Conservation (phyloP, 2,113 vertebrate genomes). For the Aptenodytes patagonicus region DNA sequence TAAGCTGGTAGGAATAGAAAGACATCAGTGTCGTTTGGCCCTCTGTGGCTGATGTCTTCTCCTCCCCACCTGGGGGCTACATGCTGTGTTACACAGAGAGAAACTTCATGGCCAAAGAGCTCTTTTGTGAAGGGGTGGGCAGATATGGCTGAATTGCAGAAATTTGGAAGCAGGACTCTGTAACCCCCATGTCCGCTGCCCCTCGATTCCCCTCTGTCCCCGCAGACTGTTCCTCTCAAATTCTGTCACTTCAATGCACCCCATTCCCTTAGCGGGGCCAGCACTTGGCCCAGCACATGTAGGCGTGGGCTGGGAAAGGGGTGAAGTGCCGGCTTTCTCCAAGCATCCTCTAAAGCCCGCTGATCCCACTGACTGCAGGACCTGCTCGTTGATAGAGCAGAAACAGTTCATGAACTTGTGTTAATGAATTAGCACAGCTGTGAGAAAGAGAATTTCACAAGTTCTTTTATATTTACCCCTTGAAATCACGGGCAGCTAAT, state of each 20-base stretch:
- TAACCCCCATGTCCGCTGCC: background rate
- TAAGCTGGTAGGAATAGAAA: background rate
- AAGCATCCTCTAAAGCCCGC: background rate
- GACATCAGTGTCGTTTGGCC: background rate
- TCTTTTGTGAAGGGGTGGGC: background rate
- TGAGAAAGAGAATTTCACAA: background rate
- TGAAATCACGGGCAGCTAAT: background rate
- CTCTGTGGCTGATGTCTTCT: background rate
- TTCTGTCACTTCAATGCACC: background rate
- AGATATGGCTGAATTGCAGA: background rate
- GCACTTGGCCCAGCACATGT: rapidly evolving
- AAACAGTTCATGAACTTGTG: background rate
- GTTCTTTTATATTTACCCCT: background rate
- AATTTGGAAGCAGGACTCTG: background rate
- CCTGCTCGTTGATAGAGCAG: background rate
- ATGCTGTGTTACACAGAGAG: background rate
- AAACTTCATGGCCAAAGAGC: background rate
- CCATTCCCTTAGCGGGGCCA: rapidly evolving
- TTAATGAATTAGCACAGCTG: background rate
- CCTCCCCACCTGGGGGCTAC: background rate
- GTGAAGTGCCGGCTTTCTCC: background rate
- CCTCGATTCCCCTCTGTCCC: background rate
- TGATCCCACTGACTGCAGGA: background rate
- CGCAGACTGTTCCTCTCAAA: background rate
- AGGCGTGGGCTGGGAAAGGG: background rate